Percentiles rank a stretch among this genome's conserved stretches.
Conservation (phyloP, 2,888 invertebrate genomes). For the Lacanobia oleracea region DNA sequence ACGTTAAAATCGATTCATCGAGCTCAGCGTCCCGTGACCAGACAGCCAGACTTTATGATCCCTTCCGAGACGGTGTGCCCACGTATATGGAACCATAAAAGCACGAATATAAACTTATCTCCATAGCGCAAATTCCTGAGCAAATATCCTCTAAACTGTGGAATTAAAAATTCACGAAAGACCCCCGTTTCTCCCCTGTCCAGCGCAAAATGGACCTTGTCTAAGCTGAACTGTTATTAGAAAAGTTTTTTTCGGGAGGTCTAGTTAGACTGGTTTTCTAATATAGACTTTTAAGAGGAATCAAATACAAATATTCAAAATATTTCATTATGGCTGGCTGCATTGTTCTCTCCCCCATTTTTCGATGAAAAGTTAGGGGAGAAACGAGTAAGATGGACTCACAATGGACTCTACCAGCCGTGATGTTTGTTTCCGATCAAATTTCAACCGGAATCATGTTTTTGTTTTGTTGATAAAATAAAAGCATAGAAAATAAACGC, state of each 20-base stretch:
- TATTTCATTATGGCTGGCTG: conserved; percentile 84
- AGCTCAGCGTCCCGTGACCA: conserved; percentile 20
- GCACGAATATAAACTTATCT: conserved; percentile 68
- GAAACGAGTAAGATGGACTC: conserved; percentile 54
- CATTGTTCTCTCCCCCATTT: conserved; percentile 79
- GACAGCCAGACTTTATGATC: conserved; percentile 51
- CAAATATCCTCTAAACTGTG: conserved; percentile 78
- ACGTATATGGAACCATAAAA: conserved; percentile 55
- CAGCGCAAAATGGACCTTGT: conserved; percentile 35
- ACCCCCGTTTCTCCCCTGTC: conserved; percentile 31
- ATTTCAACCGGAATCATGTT: conserved; percentile 39
- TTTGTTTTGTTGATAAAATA: conserved; percentile 30
- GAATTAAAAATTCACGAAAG: conserved; percentile 79
- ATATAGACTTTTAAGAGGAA: conserved; percentile 75
- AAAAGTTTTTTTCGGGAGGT: conserved; percentile 62
- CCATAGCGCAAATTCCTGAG: conserved; percentile 75
- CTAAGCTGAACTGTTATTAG: conserved; percentile 32
- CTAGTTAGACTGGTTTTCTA: conserved; percentile 69
- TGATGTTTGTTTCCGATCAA: conserved; percentile 55
- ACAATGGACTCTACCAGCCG: conserved; percentile 54
- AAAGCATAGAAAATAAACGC: conserved; percentile 6
- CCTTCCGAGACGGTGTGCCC: conserved; percentile 27
- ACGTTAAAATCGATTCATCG: conserved; percentile 30
- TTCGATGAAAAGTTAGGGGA: conserved; percentile 72
- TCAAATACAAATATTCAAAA: conserved; percentile 87